phyloP scores from a whole-genome alignment of 1,140 invertebrate species.

The Dendrolimus kikuchii region DNA sequence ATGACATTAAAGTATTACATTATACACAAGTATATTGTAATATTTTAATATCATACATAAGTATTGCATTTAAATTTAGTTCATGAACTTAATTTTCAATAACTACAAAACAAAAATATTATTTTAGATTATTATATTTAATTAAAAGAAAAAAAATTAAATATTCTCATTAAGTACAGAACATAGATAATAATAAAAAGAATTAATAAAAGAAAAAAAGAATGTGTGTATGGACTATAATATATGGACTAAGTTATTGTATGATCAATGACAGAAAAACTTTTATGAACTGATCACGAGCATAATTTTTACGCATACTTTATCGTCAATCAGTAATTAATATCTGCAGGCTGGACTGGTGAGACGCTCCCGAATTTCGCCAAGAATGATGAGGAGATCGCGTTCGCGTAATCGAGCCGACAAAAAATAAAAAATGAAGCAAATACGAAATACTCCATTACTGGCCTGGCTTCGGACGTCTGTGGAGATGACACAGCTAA shows the following conservation, averaged over 20 bases:
- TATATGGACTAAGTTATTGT: no score
- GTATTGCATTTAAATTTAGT: no score
- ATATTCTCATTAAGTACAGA: no score
- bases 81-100: no score
- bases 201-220: neutral
- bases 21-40: no score
- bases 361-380: constrained; percentile 69
- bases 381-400: constrained; percentile 62
- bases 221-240: neutral
- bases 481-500: constrained; percentile 29
- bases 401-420: constrained; percentile 67
- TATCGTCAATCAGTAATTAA: constrained; percentile 71
- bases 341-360: constrained; percentile 56
- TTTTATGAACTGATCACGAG: constrained; percentile 11
- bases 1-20: no score
- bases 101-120: no score
- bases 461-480: constrained; percentile 24
- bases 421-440: constrained; percentile 71
- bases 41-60: no score
- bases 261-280: constrained; percentile 10
- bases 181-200: constrained; percentile 2
- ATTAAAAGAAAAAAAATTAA: no score
- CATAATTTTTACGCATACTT: constrained; percentile 60
- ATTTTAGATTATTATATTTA: no score
- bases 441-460: constrained; percentile 72